Conservation (phyloP, 2,888 invertebrate species). For the Asteroscopus sphinx region DNA sequence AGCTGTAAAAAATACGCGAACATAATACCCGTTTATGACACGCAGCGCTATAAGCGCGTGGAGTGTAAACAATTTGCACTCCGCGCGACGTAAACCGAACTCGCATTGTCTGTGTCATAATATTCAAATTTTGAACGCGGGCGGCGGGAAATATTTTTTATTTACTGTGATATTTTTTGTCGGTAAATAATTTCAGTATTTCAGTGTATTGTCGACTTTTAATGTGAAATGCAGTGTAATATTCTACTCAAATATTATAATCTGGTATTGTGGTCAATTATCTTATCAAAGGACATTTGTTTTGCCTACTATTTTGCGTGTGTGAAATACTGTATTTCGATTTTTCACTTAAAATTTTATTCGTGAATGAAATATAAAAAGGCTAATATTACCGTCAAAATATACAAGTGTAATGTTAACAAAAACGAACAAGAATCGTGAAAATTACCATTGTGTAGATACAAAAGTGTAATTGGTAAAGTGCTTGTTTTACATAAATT, state of each 20-base stretch:
- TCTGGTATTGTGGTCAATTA: constrained; percentile 33
- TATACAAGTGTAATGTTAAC: neutral
- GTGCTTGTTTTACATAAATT: neutral
- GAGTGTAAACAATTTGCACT: constrained; percentile 58
- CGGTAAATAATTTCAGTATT: neutral
- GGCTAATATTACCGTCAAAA: neutral
- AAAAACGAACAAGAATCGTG: no score
- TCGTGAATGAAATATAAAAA: no score
- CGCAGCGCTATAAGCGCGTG: constrained; percentile 53
- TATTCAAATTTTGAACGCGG: constrained; percentile 42
- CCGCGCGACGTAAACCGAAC: constrained; percentile 47
- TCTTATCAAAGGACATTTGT: constrained; percentile 30
- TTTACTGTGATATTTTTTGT: constrained; percentile 1
- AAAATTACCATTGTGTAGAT: no score
- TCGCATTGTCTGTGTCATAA: constrained; percentile 37
- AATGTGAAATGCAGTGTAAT: neutral
- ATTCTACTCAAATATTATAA: neutral
- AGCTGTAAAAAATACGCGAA: constrained; percentile 1
- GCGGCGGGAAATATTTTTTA: constrained; percentile 52
- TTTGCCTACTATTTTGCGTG: constrained; percentile 12
- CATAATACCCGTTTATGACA: constrained; percentile 7
- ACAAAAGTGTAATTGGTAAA: no score
- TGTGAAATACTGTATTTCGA: neutral
- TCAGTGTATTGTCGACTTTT: neutral
- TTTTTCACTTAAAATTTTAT: no score